Evolutionary conservation across 2,113 vertebrate genomes (phyloP), one percentile per base, ranked within the genome.

Genomic region (Channa argus): DNA sequence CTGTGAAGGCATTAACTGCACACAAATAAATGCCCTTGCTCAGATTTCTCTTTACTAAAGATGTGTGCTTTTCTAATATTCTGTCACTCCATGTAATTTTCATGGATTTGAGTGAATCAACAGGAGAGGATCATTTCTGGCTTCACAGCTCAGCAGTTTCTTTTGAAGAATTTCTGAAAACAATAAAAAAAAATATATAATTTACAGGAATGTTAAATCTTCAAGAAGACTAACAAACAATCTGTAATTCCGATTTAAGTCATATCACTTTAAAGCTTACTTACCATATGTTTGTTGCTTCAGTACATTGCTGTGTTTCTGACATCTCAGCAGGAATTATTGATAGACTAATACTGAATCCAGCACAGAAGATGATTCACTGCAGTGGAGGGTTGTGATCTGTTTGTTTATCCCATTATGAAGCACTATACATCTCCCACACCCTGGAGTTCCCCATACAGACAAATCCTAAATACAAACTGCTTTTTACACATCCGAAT

Each of bases 381-480:
- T 72, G 51, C 63, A 64, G 52, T 15, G 52, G 24, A 77, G 72
- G 37, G 45, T 61, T 77, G 47, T 84, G 70, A 70, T 84, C 63
- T 84, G 46, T 77, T 86, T 84, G 55, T 79, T 79, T 65, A 69
- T 78, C 49, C 63, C 44, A 62, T 81, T 59, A 77, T 61, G 56
- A 78, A 55, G 55, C 58, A 12, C 41, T 60, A 59, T 69, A 63
- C 63, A 86, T 76, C 72, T 64, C 60, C 72, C 24, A 68, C 70
- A 71, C 58, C 74, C 78, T 8, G 55, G 63, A 82, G 59, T 69
- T 76, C 47, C 43, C 45, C 63, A 61, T 58, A 50, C 43, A 65
- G 64, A 52, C 60, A 52, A 78, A 77, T 72, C 63, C 62, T 53
- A 68, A 71, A 70, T 46, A 24, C 75, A 71, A 67, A 70, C 67